Conservation (phyloP, 2,797 vertebrate genomes). For the Cheracebus regulus region DNA sequence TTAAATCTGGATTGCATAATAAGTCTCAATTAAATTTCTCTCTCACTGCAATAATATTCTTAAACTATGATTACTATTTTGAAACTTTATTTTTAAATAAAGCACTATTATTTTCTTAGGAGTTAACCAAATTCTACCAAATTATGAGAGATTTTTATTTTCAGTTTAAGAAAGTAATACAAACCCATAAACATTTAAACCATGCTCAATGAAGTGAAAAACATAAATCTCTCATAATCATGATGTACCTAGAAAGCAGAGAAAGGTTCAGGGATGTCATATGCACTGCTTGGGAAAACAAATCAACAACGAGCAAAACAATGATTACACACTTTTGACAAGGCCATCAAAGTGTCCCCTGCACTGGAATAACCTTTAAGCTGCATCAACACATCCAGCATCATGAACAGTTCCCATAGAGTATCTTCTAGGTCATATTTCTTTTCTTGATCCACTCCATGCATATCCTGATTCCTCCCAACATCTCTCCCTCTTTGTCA, state of each 20-base stretch:
- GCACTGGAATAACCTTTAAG: neutral
- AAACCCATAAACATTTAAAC: neutral
- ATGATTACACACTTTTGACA: neutral
- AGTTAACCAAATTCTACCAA: neutral
- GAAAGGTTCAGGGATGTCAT: neutral
- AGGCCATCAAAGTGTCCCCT: neutral
- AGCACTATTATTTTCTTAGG: constrained; percentile 19
- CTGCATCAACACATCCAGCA: accelerated
- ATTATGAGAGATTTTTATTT: neutral
- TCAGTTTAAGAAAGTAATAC: neutral
- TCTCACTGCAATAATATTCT: neutral
- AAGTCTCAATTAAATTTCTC: neutral
- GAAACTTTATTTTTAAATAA: neutral
- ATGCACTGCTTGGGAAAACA: neutral
- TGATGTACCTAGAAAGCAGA: neutral
- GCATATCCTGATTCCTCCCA: neutral
- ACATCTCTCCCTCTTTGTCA: neutral
- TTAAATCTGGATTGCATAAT: neutral
- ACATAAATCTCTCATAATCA: neutral
- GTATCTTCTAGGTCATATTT: neutral
- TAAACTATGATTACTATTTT: neutral
- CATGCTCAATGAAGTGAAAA: neutral
- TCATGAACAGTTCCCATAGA: neutral
- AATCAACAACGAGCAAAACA: neutral
- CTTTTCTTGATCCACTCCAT: neutral